Conservation (phyloP, 2,888 invertebrate species). For the Eupithecia exiguata region DNA sequence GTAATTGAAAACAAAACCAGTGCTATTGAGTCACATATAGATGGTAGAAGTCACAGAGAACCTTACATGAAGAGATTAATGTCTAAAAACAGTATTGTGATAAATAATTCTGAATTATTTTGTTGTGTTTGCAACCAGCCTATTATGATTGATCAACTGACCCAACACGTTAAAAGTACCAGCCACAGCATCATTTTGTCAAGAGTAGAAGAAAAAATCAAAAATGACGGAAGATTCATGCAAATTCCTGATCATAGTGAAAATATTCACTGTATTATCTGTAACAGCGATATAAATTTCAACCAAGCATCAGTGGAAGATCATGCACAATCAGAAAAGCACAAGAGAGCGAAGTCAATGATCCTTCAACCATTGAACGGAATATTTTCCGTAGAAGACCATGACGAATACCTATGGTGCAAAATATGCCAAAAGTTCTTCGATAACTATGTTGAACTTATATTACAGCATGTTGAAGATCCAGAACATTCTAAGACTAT, state of each 20-base stretch:
- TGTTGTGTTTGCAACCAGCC: conserved; percentile 53
- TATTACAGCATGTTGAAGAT: conserved; percentile 60
- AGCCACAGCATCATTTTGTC: conserved; percentile 45
- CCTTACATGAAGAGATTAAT: conserved; percentile 50
- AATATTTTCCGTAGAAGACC: conserved; percentile 61
- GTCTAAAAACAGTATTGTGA: conserved; percentile 51
- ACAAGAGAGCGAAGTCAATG: conserved; percentile 55
- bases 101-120: conserved; percentile 30
- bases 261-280: conserved; percentile 51
- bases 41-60: conserved; percentile 47
- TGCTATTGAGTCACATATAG: conserved; percentile 51
- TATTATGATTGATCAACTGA: conserved; percentile 34
- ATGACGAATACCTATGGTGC: conserved; percentile 59
- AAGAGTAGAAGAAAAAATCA: conserved; percentile 45
- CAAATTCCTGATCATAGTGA: conserved; percentile 47
- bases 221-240: conserved; percentile 56
- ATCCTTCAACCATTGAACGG: conserved; percentile 62
- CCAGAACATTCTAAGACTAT: conserved; percentile 50
- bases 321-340: conserved; percentile 50
- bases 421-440: conserved; percentile 63
- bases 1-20: conserved; percentile 44
- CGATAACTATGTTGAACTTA: conserved; percentile 58
- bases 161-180: conserved; percentile 48
- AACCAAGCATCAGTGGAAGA: conserved; percentile 41
- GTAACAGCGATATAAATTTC: conserved; percentile 49